Base-by-base conservation (phyloP, 2,113 vertebrate species). In the Phalacrocorax aristotelis region DNA sequence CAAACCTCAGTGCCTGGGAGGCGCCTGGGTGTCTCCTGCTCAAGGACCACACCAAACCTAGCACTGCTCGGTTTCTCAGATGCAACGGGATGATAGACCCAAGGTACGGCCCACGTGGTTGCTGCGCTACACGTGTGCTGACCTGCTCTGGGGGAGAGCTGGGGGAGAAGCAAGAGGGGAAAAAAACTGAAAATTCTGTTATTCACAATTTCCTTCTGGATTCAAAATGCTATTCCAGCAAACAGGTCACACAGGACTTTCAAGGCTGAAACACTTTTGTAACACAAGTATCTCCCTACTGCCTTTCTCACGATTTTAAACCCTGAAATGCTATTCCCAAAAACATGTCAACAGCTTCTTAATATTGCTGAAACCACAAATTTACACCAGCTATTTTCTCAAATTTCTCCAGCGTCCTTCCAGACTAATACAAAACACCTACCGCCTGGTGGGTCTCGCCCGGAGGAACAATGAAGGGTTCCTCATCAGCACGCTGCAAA, bases 101-200 rank as follows among this genome's bases (percentile, higher is more conserved):
- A 23, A 32, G 4, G 7, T 9, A 34, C 6, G 46, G 15, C 29
- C 46, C 36, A 4, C 4, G 20, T 5, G 14, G 48, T 26, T 38
- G 48, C 42, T 88, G 54, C 7, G 18, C 34, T 19, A 10, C 2
- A 26, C 2, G 0, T 32, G 29, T 36, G 29, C 57, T 3, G 2
- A 7, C 32, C 42, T 5, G 14, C 46, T 26, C 11, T 11, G 54
- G 38, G 44, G 38, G 84, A 78, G 20, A 49, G 5, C 27, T 27
- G 17, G 21, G 38, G 9, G 40, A 51, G n/a, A 52, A 48, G 27
- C 14, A 25, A 2, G 7, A 1, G 1, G 3, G 4, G 3, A 1
- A 1, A 25, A 30, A 48, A 29, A 14, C 42, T 3, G 30, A 19
- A 54, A 64, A 60, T 36, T 44, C 26, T 36, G 64, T 15, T 10